phyloP scores from a whole-genome alignment of 2,797 vertebrate genomes.

The Holocentrus rufus region DNA sequence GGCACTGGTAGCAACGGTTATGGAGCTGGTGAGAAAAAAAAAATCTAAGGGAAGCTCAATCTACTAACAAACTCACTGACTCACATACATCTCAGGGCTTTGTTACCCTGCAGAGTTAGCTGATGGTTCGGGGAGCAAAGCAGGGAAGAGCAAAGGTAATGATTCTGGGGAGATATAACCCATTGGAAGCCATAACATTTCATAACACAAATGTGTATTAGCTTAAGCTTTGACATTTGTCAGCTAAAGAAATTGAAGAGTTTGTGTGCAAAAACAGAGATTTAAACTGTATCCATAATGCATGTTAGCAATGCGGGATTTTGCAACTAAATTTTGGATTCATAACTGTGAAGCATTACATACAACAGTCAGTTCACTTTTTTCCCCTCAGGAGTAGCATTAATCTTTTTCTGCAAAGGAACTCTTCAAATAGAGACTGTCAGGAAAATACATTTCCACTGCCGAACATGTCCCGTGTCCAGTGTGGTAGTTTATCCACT shows the following conservation, averaged over 20 bases:
- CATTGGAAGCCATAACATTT: slow-evolving; percentile 18
- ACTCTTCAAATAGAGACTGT: slow-evolving; percentile 22
- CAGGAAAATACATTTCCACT: slow-evolving; percentile 13
- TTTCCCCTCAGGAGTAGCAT: no score
- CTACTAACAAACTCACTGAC: slow-evolving; percentile 11
- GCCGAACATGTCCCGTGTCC: slow-evolving; percentile 15
- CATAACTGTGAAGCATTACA: no score
- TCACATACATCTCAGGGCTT: slow-evolving; percentile 70
- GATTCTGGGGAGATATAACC: slow-evolving; percentile 14
- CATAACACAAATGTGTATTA: slow-evolving; percentile 59
- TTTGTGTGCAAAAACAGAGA: no score
- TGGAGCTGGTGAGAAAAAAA: slow-evolving; percentile 74
- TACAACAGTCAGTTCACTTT: no score
- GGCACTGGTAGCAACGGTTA: slow-evolving; percentile 66
- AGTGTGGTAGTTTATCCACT: slow-evolving; percentile 45
- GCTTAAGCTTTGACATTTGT: slow-evolving; percentile 35
- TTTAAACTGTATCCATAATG: neutral
- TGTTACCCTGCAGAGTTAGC: slow-evolving; percentile 76
- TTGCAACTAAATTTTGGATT: no score
- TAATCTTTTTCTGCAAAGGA: no score
- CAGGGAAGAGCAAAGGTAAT: slow-evolving; percentile 78
- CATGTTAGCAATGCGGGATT: no score
- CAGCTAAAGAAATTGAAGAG: slow-evolving; percentile 19
- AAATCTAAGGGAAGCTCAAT: neutral
- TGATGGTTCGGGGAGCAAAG: slow-evolving; percentile 73